A percentile compares a stretch with the other conserved stretches of the same genome.
Conservation (phyloP, 2,888 invertebrate genomes). For the Hemithea aestivaria region DNA sequence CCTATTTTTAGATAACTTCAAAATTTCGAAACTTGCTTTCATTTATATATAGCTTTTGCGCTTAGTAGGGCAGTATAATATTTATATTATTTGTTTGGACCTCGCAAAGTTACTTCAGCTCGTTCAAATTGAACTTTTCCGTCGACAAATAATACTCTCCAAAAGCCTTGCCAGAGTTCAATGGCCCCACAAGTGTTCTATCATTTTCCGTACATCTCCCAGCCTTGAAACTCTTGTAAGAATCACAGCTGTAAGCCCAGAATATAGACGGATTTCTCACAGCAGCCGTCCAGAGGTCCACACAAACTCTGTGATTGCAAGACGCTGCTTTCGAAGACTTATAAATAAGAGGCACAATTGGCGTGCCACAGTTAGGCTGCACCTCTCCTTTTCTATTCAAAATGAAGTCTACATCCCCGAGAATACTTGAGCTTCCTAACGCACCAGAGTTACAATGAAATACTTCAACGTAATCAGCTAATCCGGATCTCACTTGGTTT, state of each 20-base stretch:
- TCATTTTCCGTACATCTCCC: conserved; percentile 43
- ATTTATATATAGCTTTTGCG: no score
- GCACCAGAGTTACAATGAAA: conserved; percentile 80
- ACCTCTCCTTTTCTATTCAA: conserved; percentile 78
- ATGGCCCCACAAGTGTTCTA: conserved; percentile 55
- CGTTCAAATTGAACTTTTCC: conserved; percentile 38
- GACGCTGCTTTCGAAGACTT: conserved; percentile 60
- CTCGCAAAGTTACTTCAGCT: no score
- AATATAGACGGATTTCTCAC: conserved; percentile 52
- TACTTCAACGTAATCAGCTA: conserved; percentile 80
- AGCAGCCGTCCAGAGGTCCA: conserved; percentile 56
- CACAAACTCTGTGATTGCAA: conserved; percentile 61
- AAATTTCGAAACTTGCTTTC: no score
- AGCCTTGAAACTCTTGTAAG: conserved; percentile 49
- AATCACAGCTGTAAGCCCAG: conserved; percentile 54
- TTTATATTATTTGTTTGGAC: no score
- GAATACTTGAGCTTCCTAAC: conserved; percentile 65
- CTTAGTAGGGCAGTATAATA: no score
- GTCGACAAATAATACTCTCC: conserved; percentile 65
- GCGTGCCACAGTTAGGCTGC: conserved; percentile 76
- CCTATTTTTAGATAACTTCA: no score
- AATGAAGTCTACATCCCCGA: conserved; percentile 79
- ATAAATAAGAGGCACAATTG: conserved; percentile 54
- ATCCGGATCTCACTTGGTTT: conserved; percentile 71
- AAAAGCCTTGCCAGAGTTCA: conserved; percentile 60